phyloP scores from a whole-genome alignment of 2,113 vertebrate species.

The Rhabdornis inornatus region DNA sequence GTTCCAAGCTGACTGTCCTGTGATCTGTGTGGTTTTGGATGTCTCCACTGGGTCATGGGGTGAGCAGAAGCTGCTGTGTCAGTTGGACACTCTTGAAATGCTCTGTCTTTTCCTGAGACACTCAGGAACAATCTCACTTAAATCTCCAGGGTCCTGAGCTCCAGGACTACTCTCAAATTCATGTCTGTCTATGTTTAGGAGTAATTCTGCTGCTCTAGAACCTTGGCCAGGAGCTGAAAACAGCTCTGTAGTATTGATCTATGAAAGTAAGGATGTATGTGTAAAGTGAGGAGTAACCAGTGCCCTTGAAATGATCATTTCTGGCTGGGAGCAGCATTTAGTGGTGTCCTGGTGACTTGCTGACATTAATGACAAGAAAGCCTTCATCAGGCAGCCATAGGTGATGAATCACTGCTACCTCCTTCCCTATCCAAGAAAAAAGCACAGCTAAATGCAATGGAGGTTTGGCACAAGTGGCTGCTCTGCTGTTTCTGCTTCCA shows the following conservation, averaged over 20 bases:
- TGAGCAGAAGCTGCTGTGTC: neutral
- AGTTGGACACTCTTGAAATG: neutral
- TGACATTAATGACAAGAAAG: constrained; percentile 18
- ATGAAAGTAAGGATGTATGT: neutral
- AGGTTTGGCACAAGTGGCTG: constrained; percentile 6
- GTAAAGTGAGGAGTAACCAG: neutral
- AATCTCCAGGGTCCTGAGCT: neutral
- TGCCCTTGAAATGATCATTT: neutral
- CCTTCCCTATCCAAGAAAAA: neutral
- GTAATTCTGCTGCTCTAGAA: neutral
- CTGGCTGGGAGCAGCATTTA: neutral
- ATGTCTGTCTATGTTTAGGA: neutral
- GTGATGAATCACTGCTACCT: neutral
- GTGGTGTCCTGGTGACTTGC: neutral
- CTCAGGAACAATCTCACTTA: neutral
- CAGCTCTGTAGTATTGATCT: neutral
- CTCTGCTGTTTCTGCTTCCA: neutral
- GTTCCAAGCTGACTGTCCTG: neutral
- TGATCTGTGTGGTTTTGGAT: neutral
- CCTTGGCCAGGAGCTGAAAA: neutral
- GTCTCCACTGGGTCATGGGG: neutral
- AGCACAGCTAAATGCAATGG: neutral
- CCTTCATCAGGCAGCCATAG: neutral
- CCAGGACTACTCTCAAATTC: neutral
- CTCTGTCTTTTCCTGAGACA: neutral